Evolutionary conservation across 1,140 invertebrate species (phyloP).

Genomic region (Liolophura sinensis): DNA sequence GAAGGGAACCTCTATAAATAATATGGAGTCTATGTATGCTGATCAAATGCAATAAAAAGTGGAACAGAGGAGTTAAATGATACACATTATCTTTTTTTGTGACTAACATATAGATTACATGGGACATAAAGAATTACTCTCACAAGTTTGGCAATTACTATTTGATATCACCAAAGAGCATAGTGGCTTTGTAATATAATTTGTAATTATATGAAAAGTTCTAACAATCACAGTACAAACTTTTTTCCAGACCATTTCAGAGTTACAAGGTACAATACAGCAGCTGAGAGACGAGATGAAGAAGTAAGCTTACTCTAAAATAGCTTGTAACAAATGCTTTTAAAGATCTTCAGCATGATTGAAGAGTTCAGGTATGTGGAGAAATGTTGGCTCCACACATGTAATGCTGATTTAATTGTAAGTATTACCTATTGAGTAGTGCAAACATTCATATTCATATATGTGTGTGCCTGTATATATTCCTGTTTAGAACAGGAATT

Average conservation of each 20-base stretch:
- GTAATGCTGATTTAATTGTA: too few species aligned
- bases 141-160: background rate
- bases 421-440: too few species aligned
- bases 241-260: slow-evolving; percentile 39
- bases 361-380: background rate
- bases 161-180: background rate
- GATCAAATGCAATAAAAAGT: too few species aligned
- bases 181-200: background rate
- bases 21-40: background rate
- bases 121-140: too few species aligned
- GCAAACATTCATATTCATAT: too few species aligned
- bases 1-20: background rate
- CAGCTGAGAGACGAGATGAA: slow-evolving; percentile 46
- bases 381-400: background rate
- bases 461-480: too few species aligned
- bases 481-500: too few species aligned
- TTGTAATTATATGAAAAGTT: background rate
- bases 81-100: too few species aligned
- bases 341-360: background rate
- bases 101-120: too few species aligned
- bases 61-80: too few species aligned
- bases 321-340: background rate
- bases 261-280: slow-evolving; percentile 42
- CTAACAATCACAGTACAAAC: background rate
- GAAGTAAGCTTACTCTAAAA: slow-evolving; percentile 29